Conservation (phyloP, 2,888 invertebrate species). For the Cetonia aurata region DNA sequence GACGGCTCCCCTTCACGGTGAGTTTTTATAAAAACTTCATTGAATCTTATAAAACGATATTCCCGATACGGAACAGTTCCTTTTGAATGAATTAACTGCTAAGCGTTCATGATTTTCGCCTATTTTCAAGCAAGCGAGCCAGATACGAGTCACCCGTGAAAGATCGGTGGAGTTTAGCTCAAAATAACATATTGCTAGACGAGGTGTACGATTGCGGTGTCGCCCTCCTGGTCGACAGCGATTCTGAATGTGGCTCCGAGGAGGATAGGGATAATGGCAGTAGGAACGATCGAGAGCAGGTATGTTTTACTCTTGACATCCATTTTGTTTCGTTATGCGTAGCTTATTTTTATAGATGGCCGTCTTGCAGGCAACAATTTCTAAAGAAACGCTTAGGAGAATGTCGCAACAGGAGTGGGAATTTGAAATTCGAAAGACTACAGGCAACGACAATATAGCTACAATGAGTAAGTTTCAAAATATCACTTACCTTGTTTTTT, state of each 20-base stretch:
- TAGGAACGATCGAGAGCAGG: constrained; percentile 11
- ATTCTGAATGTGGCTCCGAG: constrained; percentile 52
- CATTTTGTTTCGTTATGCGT: too few relatives aligned
- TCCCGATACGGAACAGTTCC: background rate
- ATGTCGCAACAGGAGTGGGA: constrained; percentile 59
- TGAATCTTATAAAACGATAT: background rate
- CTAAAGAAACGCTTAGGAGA: constrained; percentile 60
- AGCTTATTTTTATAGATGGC: constrained; percentile 54
- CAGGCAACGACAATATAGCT: constrained; percentile 50
- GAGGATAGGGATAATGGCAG: constrained; percentile 41
- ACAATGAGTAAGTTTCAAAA: constrained; percentile 56
- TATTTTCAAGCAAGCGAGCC: constrained; percentile 59
- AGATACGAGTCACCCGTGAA: constrained; percentile 57
- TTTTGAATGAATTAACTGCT: background rate
- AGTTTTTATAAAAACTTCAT: constrained; percentile 28
- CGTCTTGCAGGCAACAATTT: constrained; percentile 60
- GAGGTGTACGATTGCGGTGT: constrained; percentile 73
- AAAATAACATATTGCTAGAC: constrained; percentile 65
- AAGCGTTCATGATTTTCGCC: background rate
- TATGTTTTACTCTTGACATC: background rate
- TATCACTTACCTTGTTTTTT: background rate
- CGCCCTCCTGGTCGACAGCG: constrained; percentile 68
- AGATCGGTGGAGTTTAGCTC: constrained; percentile 59
- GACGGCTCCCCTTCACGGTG: constrained; percentile 60
- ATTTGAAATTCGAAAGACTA: constrained; percentile 54